Evolutionary conservation across 2,797 vertebrate species (phyloP).

Genomic region (Saguinus oedipus): DNA sequence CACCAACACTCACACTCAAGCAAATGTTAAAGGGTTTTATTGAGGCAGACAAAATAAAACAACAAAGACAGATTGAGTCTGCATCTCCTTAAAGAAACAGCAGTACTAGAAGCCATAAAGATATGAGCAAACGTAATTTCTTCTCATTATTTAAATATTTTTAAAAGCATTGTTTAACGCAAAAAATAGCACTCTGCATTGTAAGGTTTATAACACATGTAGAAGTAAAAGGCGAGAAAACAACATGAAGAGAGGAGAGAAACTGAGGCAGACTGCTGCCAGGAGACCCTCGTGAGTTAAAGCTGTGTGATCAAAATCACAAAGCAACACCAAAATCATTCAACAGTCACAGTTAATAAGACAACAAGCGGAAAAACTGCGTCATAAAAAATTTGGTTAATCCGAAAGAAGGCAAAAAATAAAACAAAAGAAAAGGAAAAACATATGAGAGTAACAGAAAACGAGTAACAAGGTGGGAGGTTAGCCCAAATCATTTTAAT

Average conservation of each 20-base stretch:
- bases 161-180: not conserved
- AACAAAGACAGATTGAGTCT: not conserved
- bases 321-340: not conserved
- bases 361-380: not conserved
- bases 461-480: not conserved
- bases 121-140: not conserved
- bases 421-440: not conserved
- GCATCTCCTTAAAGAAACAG: not conserved
- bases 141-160: not conserved
- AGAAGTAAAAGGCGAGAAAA: not conserved
- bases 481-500: not conserved
- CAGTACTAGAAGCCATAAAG: not conserved
- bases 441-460: not conserved
- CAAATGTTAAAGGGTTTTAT: not conserved
- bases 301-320: not conserved
- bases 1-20: not conserved
- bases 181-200: not conserved
- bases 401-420: not conserved
- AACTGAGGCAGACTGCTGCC: not conserved
- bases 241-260: not conserved
- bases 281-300: not conserved
- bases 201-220: not conserved
- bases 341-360: not conserved
- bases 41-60: not conserved
- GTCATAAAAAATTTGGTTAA: not conserved